Evolutionary conservation across 2,797 vertebrate genomes (phyloP).

Genomic region (Hafferia zeledoni): DNA sequence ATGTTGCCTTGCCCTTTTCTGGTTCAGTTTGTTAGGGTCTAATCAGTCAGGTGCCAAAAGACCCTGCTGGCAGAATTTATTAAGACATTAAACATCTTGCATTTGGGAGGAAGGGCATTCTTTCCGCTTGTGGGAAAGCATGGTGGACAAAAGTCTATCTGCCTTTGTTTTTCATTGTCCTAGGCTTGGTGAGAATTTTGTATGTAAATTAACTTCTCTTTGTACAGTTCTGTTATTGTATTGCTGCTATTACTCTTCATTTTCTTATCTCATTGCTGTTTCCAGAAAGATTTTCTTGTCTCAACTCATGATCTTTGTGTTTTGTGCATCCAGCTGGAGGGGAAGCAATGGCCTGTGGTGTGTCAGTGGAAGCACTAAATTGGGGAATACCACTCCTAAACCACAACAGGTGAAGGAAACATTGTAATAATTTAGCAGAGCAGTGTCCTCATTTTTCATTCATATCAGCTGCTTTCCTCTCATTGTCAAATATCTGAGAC

Average conservation of each 20-base stretch:
- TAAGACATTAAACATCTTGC: not conserved
- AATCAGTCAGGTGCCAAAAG: not conserved
- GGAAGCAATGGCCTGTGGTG: not conserved
- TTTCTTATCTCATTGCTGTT: not conserved
- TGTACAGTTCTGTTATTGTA: not conserved
- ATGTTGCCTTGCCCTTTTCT: not conserved
- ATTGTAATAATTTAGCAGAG: not conserved
- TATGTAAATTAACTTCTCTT: not conserved
- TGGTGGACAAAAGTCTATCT: not conserved
- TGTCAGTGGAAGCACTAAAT: not conserved
- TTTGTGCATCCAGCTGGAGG: not conserved
- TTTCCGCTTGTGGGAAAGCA: not conserved
- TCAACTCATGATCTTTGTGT: not conserved
- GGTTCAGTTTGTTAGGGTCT: not conserved
- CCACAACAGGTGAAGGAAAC: not conserved
- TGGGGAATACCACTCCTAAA: not conserved
- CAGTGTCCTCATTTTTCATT: not conserved
- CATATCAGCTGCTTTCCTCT: not conserved
- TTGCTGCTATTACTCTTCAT: not conserved
- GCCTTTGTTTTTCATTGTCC: not conserved
- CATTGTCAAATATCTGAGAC: not conserved
- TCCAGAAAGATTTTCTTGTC: not conserved
- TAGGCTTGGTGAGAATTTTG: not conserved
- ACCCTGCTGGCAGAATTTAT: not conserved
- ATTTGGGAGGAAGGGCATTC: not conserved